Evolutionary conservation across 2,888 invertebrate species (phyloP).

Genomic region (Cosmopolites sordidus): DNA sequence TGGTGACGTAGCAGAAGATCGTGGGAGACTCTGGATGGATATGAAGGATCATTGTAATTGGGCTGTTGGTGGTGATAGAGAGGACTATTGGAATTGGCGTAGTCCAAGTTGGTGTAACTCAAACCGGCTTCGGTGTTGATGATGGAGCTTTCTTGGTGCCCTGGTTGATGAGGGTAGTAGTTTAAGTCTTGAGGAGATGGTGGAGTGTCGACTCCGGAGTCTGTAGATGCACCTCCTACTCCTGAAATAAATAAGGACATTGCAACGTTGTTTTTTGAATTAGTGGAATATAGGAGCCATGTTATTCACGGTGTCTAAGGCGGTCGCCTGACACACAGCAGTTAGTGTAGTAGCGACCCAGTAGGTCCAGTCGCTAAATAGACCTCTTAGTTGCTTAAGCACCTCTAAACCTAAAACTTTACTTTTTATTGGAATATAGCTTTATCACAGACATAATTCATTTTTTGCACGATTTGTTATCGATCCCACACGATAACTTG

Average conservation of each 20-base stretch:
- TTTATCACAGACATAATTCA: too few relatives aligned
- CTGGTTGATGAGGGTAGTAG: slow-evolving; percentile 48
- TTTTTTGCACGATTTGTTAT: too few relatives aligned
- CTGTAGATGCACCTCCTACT: slow-evolving; percentile 31
- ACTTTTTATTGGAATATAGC: too few relatives aligned
- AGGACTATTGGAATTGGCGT: slow-evolving; percentile 52
- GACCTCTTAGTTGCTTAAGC: too few relatives aligned
- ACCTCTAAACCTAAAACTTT: too few relatives aligned
- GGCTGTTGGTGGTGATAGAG: slow-evolving; percentile 37
- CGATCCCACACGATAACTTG: too few relatives aligned
- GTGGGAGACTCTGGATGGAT: slow-evolving; percentile 36
- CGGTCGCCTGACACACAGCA: too few relatives aligned
- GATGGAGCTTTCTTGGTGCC: slow-evolving; percentile 52
- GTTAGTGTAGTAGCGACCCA: too few relatives aligned
- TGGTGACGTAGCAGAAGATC: slow-evolving; percentile 50
- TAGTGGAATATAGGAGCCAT: too few relatives aligned
- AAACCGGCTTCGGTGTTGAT: slow-evolving; percentile 82
- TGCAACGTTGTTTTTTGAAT: too few relatives aligned
- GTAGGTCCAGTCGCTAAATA: too few relatives aligned
- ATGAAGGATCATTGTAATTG: slow-evolving; percentile 38
- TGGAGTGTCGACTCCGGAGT: slow-evolving; percentile 45
- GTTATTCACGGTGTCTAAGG: too few relatives aligned
- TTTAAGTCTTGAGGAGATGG: slow-evolving; percentile 48
- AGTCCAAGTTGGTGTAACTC: slow-evolving; percentile 87
- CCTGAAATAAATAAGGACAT: slow-evolving; percentile 19